phyloP scores from a whole-genome alignment of 2,888 invertebrate species.

The Pachydiplax longipennis region DNA sequence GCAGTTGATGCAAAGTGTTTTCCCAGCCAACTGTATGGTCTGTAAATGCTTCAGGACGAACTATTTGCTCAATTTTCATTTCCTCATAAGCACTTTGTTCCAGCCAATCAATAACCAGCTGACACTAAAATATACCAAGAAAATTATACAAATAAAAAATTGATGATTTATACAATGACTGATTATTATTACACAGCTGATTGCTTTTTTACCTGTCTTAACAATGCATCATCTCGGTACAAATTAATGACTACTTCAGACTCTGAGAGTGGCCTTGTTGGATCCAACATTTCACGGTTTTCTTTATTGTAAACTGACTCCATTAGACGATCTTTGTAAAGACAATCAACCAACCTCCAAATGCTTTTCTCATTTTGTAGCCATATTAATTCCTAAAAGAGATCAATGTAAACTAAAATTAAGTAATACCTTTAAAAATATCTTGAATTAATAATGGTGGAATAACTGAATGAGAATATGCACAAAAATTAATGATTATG shows the following conservation, averaged over 20 bases:
- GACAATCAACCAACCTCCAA: slow-evolving; percentile 83
- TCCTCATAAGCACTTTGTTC: slow-evolving; percentile 79
- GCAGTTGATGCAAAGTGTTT: slow-evolving; percentile 83
- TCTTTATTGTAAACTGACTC: slow-evolving; percentile 53
- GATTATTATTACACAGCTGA: neutral
- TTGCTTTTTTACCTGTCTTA: slow-evolving; percentile 58
- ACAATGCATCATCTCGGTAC: slow-evolving; percentile 65
- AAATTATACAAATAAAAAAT: neutral
- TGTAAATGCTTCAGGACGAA: slow-evolving; percentile 74
- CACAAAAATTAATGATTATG: too few relatives aligned
- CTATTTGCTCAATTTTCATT: slow-evolving; percentile 58
- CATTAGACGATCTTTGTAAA: slow-evolving; percentile 81
- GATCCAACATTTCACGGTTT: slow-evolving; percentile 50
- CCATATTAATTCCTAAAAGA: slow-evolving; percentile 55
- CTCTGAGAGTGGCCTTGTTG: slow-evolving; percentile 64
- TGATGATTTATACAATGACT: neutral
- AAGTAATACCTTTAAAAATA: too few relatives aligned
- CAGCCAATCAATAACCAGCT: slow-evolving; percentile 91
- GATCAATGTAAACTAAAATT: too few relatives aligned
- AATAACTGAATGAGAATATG: neutral
- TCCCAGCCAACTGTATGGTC: slow-evolving; percentile 89
- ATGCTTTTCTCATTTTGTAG: slow-evolving; percentile 85
- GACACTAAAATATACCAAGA: slow-evolving; percentile 65
- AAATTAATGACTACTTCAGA: slow-evolving; percentile 66
- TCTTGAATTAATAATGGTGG: neutral